Base-by-base conservation (phyloP, 2,888 invertebrate species). In the Apoderus coryli region DNA sequence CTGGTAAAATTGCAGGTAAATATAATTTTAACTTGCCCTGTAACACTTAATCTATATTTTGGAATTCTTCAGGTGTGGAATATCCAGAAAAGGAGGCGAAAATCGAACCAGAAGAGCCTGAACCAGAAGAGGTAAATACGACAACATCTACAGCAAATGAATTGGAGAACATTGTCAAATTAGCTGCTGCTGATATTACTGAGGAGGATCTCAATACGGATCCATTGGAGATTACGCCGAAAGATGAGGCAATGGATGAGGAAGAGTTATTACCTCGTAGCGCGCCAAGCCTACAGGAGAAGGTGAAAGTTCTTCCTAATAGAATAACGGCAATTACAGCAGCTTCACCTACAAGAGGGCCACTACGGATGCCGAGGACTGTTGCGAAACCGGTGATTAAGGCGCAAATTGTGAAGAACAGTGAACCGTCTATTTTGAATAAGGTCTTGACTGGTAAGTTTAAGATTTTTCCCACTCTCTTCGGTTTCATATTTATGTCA, bases 1-100 rank as follows among this genome's bases (percentile, higher is more conserved):
- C 75, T 2, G 76, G 75, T 31, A 58, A 61, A 44, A 52, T 61
- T 16, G 42, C 38, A 4, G 42, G 44, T 11, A 16, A 36, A n/a
- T 40, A 44, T 12, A 45, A 45, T 30, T 40, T 42, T 6, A n/a
- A 19, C n/a, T n/a, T n/a, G n/a, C n/a, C n/a, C n/a, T n/a, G n/a
- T n/a, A 3, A 24, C 24, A 24, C 10, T 4, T 24, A n/a, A n/a
- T n/a, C n/a, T n/a, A n/a, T n/a, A n/a, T n/a, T n/a, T n/a, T n/a
- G n/a, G n/a, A n/a, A n/a, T n/a, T n/a, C n/a, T n/a, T n/a, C 43
- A 11, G 46, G 46, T 1, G 34, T 36, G 3, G 44, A 44, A 28
- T 44, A 43, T 16, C 41, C 39, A 2, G 45, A 46, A 12, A 42
- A 39, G 24, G 34, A 33, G 0, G 39, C 37, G 22, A 32, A 35